A percentile compares a stretch with the other conserved stretches of the same genome.
Evolutionary conservation across 2,113 vertebrate genomes (phyloP).

Genomic region (Lycaon pictus): DNA sequence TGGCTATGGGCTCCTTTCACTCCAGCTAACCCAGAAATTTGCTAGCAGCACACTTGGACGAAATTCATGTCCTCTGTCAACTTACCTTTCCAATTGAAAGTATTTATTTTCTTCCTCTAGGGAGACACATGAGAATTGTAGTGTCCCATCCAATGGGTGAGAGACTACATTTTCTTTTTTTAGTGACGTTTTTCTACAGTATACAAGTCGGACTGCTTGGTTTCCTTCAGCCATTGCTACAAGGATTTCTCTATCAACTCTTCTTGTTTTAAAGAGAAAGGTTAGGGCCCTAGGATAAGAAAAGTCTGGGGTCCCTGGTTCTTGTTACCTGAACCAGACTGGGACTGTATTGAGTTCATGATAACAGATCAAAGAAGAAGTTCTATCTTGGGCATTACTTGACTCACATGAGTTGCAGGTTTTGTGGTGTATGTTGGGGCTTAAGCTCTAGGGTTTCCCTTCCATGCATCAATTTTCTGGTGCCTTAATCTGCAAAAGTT

Average conservation of each 20-base stretch:
- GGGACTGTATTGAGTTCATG: neutral
- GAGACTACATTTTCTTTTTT: neutral
- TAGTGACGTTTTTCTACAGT: neutral
- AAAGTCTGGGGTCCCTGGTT: too few species aligned
- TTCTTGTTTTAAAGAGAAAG: neutral
- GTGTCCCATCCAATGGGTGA: neutral
- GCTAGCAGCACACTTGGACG: neutral
- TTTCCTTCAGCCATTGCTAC: neutral
- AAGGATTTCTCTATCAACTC: neutral
- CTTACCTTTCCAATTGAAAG: neutral
- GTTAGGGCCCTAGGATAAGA: too few species aligned
- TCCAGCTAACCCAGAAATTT: constrained; percentile 32
- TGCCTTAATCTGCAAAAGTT: neutral
- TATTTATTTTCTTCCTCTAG: constrained; percentile 18
- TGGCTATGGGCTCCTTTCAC: neutral
- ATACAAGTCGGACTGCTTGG: neutral
- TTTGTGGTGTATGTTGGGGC: neutral
- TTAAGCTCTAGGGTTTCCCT: neutral
- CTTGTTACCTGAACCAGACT: neutral
- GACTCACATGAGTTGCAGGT: neutral
- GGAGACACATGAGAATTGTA: neutral
- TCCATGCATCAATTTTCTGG: neutral
- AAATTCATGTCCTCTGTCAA: constrained; percentile 22
- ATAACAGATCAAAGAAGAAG: neutral
- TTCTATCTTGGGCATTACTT: neutral